Conservation (phyloP, 2,113 vertebrate genomes). For the Tachysurus fulvidraco region DNA sequence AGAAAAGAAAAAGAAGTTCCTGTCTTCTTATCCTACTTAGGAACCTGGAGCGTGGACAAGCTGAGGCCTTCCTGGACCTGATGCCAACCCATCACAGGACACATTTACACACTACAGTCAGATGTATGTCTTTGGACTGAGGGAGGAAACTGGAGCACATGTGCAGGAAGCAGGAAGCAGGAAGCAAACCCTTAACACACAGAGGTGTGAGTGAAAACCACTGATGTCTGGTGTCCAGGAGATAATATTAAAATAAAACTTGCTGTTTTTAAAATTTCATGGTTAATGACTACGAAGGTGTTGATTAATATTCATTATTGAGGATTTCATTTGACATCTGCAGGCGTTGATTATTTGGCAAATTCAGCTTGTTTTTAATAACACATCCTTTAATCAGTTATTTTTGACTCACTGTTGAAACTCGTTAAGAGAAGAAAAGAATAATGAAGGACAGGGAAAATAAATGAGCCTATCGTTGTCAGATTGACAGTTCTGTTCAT, state of each 20-base stretch:
- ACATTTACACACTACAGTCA: no score
- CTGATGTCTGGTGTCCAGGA: background rate
- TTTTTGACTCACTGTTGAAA: background rate
- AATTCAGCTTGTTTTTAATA: background rate
- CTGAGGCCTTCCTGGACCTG: no score
- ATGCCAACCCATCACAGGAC: no score
- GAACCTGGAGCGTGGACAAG: no score
- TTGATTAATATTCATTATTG: background rate
- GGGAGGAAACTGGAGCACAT: no score
- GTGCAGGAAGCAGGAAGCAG: no score
- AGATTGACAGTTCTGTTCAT: slow-evolving; percentile 38
- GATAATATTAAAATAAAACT: background rate
- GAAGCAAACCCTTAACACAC: no score
- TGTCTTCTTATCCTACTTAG: no score
- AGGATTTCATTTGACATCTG: background rate
- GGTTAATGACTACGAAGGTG: background rate
- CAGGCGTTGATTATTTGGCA: background rate
- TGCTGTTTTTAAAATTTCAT: background rate
- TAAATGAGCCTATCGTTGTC: slow-evolving; percentile 44
- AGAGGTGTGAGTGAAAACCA: no score
- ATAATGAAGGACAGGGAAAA: slow-evolving; percentile 14
- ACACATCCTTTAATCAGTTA: background rate
- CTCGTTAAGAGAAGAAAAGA: background rate
- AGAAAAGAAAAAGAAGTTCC: background rate
- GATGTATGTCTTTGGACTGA: no score